A percentile compares a stretch with the other conserved stretches of the same genome.
These are phyloP conservation scores for Indri indri DNA, from an alignment of 2,113 vertebrate species.

Conservation along the genomic window DNA sequence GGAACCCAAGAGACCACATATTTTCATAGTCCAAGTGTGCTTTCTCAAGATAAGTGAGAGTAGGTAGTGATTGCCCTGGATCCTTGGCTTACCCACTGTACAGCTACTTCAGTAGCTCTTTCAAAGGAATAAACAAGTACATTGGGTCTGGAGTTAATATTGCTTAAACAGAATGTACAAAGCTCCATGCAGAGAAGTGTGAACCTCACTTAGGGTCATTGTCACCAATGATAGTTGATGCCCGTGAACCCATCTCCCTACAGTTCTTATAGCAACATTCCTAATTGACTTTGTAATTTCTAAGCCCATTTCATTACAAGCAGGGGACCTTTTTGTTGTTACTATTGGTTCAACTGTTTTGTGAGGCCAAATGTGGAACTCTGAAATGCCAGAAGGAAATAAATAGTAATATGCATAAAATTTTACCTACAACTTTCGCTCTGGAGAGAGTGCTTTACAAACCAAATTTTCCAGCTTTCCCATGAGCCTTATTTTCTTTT, in stretches of 20 bases:
- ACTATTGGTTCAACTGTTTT: not conserved
- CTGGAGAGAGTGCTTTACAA: not conserved
- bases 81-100: not conserved
- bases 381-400: not conserved
- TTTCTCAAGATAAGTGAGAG: accelerated
- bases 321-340: not conserved
- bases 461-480: not conserved
- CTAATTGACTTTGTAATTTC: not conserved
- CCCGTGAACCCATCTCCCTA: not conserved
- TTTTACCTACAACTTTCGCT: not conserved
- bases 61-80: not conserved
- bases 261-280: not conserved
- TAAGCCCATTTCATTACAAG: not conserved
- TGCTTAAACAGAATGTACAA: not conserved
- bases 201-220: not conserved
- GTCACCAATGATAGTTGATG: not conserved
- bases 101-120: not conserved
- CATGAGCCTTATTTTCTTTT: not conserved
- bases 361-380: not conserved
- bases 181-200: not conserved
- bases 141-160: not conserved
- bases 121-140: not conserved
- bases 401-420: not conserved
- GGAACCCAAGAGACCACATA: not conserved
- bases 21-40: not conserved